phyloP scores from a whole-genome alignment of 2,113 vertebrate species.

The Hyla sarda region DNA sequence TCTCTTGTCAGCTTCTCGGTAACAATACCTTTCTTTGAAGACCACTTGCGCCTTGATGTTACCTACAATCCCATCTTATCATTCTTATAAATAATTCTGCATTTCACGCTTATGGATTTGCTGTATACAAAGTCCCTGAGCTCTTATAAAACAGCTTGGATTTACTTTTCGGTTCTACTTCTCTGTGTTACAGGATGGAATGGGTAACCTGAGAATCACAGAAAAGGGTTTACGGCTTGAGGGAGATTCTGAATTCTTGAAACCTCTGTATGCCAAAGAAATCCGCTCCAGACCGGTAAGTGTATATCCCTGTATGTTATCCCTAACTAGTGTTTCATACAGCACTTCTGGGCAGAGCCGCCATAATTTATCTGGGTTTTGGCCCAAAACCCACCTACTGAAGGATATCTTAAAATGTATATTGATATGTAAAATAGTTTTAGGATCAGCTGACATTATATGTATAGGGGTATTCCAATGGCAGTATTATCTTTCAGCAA shows the following conservation, averaged over 20 bases:
- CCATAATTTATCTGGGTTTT: too few species aligned
- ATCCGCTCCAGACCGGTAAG: slow-evolving; percentile 97
- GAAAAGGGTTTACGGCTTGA: slow-evolving; percentile 96
- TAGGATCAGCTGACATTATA: too few species aligned
- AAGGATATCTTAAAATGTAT: too few species aligned
- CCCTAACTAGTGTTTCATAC: background rate
- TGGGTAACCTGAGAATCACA: slow-evolving; percentile 97
- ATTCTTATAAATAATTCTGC: slow-evolving; percentile 2
- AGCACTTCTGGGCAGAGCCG: background rate
- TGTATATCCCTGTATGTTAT: slow-evolving; percentile 36
- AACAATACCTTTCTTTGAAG: slow-evolving; percentile 15
- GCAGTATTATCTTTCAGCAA: too few species aligned
- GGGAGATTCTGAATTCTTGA: slow-evolving; percentile 96
- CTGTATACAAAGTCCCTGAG: background rate
- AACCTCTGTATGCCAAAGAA: slow-evolving; percentile 99
- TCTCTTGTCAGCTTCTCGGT: background rate
- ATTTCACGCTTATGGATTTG: slow-evolving; percentile 5
- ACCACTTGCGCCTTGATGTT: background rate
- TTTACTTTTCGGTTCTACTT: slow-evolving; percentile 58
- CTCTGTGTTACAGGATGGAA: slow-evolving; percentile 86
- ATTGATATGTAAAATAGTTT: too few species aligned
- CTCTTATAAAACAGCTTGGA: slow-evolving; percentile 16
- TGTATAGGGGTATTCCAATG: too few species aligned
- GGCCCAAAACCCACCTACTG: too few species aligned
- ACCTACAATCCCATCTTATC: background rate